Conservation (phyloP, 1,140 invertebrate genomes). For the Drosophila suzukii region DNA sequence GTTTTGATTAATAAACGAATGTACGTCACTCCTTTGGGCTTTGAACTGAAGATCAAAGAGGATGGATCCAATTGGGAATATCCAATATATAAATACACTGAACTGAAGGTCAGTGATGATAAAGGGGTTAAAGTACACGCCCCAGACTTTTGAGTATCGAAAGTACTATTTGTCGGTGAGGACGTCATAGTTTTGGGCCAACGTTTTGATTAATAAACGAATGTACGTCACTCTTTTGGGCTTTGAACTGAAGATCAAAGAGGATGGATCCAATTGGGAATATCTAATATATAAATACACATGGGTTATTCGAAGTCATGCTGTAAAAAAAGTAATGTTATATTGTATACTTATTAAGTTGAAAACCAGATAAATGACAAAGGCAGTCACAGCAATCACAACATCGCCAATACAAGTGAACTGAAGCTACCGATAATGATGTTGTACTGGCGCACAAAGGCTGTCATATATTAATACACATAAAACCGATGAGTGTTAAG, state of each 20-base stretch:
- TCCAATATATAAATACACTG: background rate
- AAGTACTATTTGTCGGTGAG: too few species aligned
- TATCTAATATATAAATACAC: background rate
- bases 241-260: background rate
- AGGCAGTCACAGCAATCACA: slow-evolving; percentile 19
- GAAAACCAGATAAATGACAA: slow-evolving; percentile 41
- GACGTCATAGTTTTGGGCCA: slow-evolving; percentile 13
- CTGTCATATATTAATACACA: slow-evolving; percentile 6
- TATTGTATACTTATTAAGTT: slow-evolving; percentile 23
- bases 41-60: background rate
- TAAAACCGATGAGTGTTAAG: slow-evolving; percentile 26
- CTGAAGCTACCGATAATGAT: slow-evolving; percentile 62
- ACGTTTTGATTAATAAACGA: background rate
- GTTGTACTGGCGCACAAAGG: slow-evolving; percentile 40
- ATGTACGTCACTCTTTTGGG: background rate
- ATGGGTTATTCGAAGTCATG: background rate
- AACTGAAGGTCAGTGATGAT: background rate
- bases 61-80: slow-evolving; percentile 3
- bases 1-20: background rate
- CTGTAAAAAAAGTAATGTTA: background rate
- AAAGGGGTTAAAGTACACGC: background rate
- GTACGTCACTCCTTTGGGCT: background rate
- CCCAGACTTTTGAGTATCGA: background rate
- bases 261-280: slow-evolving; percentile 4
- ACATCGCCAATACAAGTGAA: slow-evolving; percentile 39